Evolutionary conservation across 2,113 vertebrate species (phyloP), one percentile per base, ranked within the genome.

Genomic region (Vidua chalybeata): DNA sequence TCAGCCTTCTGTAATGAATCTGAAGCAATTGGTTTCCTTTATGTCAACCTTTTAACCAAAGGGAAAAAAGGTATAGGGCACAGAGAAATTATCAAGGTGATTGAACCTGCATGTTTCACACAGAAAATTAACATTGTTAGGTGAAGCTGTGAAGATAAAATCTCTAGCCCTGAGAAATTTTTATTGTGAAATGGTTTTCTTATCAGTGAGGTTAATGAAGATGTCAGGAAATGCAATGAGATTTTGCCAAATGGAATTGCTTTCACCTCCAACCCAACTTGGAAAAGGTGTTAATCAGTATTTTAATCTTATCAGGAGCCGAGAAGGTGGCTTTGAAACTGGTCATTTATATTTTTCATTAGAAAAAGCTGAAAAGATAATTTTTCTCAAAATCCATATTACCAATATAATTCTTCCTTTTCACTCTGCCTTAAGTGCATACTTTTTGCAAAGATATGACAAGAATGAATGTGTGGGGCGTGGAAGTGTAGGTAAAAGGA

Each of bases 181-280:
- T 96, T 97, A 96, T 97, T 97, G 95, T 97, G 96, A 97, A 98
- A 97, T 96, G 87, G 96, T 96, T 98, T 98, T 89, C 96, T 97
- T 98, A 98, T 98, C 97, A 96, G 96, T 82, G 72, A 97, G 93
- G 97, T 97, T 98, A 98, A 98, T 98, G 97, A 98, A 98, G 98
- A 97, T 97, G 97, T 98, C 97, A 98, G 97, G 87, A 97, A 98
- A 96, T 96, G 80, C 77, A 91, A 97, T 97, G 93, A 97, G 78
- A 75, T 82, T 97, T 97, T 97, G 81, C 93, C 91, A 97, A 97
- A 96, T 91, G 90, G 91, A 97, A 97, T 97, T 97, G 84, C 92
- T 97, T 97, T 98, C 94, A 97, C 96, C 92, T 97, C 93, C 74
- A 91, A 87, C 91, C 91, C 84, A 97, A 87, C 93, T 96, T 97